Evolutionary conservation across 2,888 invertebrate genomes (phyloP).

Genomic region (Gisinianus flammeolus): DNA sequence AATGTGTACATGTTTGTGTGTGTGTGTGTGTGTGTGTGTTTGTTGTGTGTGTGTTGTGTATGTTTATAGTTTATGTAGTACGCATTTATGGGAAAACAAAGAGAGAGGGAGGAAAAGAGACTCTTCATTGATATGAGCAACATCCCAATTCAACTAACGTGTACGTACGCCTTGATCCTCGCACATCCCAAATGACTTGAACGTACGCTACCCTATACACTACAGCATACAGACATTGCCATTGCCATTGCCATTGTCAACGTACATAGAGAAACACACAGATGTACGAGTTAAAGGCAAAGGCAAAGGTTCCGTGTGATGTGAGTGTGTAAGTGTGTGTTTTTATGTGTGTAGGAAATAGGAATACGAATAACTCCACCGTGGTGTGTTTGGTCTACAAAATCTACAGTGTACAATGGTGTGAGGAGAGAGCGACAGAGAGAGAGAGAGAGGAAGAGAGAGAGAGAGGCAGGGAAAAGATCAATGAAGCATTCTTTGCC

Average conservation of each 20-base stretch:
- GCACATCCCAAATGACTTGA: constrained; percentile 10
- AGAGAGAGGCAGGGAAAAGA: constrained; percentile 41
- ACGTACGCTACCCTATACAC: neutral
- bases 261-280: neutral
- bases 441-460: neutral
- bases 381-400: neutral
- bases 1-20: neutral
- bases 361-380: too few species aligned
- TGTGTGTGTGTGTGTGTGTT: neutral
- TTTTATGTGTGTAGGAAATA: too few species aligned
- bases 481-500: constrained; percentile 52
- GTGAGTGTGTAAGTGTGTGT: neutral
- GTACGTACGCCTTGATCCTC: neutral
- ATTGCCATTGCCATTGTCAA: neutral
- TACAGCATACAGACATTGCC: neutral
- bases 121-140: neutral
- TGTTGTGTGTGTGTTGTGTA: neutral
- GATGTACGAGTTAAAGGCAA: neutral
- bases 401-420: neutral
- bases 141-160: too few species aligned
- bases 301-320: neutral
- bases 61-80: too few species aligned
- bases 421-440: neutral
- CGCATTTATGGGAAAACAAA: neutral
- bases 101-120: constrained; percentile 8